phyloP scores from a whole-genome alignment of 2,113 vertebrate species.

The Alligator mississippiensis region DNA sequence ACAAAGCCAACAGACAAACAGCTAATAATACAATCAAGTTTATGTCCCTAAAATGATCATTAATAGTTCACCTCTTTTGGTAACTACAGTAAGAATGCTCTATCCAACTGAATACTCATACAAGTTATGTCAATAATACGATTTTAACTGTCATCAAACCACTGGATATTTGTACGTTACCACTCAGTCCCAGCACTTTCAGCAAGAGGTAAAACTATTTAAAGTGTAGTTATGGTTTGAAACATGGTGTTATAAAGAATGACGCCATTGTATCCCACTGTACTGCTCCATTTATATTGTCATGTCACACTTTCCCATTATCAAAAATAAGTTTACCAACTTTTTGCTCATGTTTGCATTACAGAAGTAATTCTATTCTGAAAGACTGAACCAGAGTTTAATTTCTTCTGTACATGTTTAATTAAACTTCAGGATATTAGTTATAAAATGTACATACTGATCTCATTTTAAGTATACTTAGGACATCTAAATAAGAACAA shows the following conservation, averaged over 20 bases:
- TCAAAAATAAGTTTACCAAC: not conserved
- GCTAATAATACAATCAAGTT: slow-evolving; percentile 2
- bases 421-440: not conserved
- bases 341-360: not conserved
- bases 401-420: not conserved
- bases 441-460: not conserved
- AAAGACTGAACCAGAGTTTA: not conserved
- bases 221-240: not conserved
- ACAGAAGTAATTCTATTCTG: not conserved
- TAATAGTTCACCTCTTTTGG: not conserved
- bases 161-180: not conserved
- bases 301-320: accelerated
- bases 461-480: not conserved
- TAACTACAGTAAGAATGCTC: not conserved
- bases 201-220: not conserved
- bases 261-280: accelerated
- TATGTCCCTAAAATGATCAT: not conserved
- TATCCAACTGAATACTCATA: not conserved
- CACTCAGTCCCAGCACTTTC: not conserved
- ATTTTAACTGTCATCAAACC: not conserved
- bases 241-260: not conserved
- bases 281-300: not conserved
- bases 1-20: not conserved
- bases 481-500: not conserved
- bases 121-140: not conserved